These are phyloP conservation scores for Drosophila nigrodunni DNA, from an alignment of 1,140 invertebrate genomes.

Conservation along the genomic window DNA sequence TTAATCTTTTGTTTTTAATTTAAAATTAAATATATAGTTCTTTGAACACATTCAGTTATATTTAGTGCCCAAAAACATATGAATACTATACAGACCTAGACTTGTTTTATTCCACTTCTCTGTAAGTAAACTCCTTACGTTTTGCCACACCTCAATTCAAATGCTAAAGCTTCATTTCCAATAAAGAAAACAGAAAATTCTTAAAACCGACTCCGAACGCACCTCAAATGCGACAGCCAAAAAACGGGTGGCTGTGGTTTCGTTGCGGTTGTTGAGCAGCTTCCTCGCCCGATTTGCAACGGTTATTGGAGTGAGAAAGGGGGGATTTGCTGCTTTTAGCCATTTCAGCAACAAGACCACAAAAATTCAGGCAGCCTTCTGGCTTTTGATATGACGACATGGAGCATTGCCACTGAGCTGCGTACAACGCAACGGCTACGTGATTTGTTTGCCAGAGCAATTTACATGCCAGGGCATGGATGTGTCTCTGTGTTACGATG, in stretches of 20 bases:
- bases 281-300: conserved; percentile 11
- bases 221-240: conserved; percentile 18
- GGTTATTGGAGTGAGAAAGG: background rate
- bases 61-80: background rate
- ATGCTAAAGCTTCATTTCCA: conserved; percentile 2
- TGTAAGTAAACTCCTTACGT: background rate
- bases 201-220: conserved; percentile 2
- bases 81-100: too few relatives aligned
- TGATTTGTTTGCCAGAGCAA: conserved; percentile 76
- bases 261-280: conserved; percentile 63
- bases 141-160: background rate
- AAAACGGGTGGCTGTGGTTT: conserved; percentile 40
- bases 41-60: too few relatives aligned
- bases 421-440: conserved; percentile 53
- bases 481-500: conserved; percentile 13
- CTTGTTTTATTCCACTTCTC: background rate
- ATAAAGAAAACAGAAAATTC: conserved; percentile 16
- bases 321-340: conserved; percentile 57
- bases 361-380: conserved; percentile 72
- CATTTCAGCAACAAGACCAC: conserved; percentile 62
- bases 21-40: too few relatives aligned
- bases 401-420: conserved; percentile 55
- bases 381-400: conserved; percentile 67
- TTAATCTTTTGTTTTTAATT: too few relatives aligned
- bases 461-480: conserved; percentile 67